Base-by-base conservation (phyloP, 2,797 vertebrate species). In the Heteromormyrus szaboi region DNA sequence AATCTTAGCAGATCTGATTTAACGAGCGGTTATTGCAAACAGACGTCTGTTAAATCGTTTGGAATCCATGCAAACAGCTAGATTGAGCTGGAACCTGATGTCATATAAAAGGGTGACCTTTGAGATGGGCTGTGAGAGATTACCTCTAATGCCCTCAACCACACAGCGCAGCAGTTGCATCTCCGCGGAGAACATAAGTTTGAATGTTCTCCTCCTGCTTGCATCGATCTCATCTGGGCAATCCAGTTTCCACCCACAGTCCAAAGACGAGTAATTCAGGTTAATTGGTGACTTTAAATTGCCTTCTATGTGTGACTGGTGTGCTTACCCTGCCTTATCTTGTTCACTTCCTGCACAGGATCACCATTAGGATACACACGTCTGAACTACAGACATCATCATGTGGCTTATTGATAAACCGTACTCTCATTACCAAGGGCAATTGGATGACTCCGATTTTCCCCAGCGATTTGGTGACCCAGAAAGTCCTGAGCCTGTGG, bases 251-350 rank as follows among this genome's bases (percentile, higher is more conserved):
- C 76, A 81, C 37, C 76, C 76, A 81, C 41, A 22, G 76, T 81
- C 76, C 76, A 81, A 44, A 81, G 76, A 44, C 76, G 41, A 46
- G 76, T 22, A 44, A 81, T 81, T 81, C 76, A n/a, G 76, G 76
- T 46, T 81, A 81, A 81, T 81, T 81, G 76, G 41, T 81, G 76
- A 81, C 76, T 81, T 81, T 44, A 22, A 81, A 46, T 46, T 81
- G 76, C 76, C 76, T 81, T 41, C 19, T 81, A 19, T 22, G 41
- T 46, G 76, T 46, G 76, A 81, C 76, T 22, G 68, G 76, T 81
- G 19, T 81, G 41, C 19, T 44, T 11, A 22, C 41, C 76, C 76
- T 81, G 41, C 76, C 33, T 79, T 79, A 79, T n/a, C 37, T 19
- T n/a, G 72, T 44, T 19, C 41, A n/a, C 7, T 79, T 41, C 72